A percentile compares a stretch with the other conserved stretches of the same genome.
Conservation (phyloP, 92 coral and sea anemone species). For the Zoanthus solanderi region DNA sequence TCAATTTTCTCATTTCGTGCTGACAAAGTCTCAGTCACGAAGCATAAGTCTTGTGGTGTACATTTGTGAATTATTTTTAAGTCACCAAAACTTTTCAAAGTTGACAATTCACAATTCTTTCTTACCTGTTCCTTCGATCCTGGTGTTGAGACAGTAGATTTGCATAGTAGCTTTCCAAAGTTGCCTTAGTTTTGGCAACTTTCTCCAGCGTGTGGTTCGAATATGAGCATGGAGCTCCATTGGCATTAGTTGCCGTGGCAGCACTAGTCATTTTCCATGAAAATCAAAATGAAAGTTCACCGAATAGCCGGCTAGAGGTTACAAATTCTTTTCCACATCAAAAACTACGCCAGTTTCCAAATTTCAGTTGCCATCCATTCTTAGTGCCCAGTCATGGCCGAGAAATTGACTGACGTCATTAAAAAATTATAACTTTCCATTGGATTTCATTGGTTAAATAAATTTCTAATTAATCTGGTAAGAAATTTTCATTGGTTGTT, state of each 20-base stretch:
- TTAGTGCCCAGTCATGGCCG: constrained; percentile 45
- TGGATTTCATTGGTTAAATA: constrained; percentile 18
- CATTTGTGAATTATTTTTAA: not conserved
- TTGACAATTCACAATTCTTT: not conserved
- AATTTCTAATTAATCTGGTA: not conserved
- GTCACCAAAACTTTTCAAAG: not conserved
- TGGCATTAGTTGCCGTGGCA: constrained; percentile 84
- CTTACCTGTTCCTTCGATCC: constrained; percentile 90
- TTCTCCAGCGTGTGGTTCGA: constrained; percentile 98
- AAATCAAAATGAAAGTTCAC: constrained; percentile 39
- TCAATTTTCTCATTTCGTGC: constrained; percentile 8
- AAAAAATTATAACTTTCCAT: not conserved
- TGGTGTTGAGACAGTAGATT: constrained; percentile 92
- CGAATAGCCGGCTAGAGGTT: constrained; percentile 49
- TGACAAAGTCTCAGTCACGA: not conserved
- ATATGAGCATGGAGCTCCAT: constrained; percentile 82
- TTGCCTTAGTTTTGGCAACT: constrained; percentile 96
- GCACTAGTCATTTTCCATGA: constrained; percentile 74
- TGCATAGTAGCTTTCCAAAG: constrained; percentile 92
- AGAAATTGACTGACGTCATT: constrained; percentile 34
- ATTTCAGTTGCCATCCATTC: constrained; percentile 49
- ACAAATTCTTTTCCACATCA: constrained; percentile 25
- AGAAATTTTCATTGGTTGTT: not conserved
- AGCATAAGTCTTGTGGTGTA: not conserved
- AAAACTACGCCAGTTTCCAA: constrained; percentile 12